These are phyloP conservation scores for Hypena proboscidalis DNA, from an alignment of 2,888 invertebrate species.

Conservation along the genomic window DNA sequence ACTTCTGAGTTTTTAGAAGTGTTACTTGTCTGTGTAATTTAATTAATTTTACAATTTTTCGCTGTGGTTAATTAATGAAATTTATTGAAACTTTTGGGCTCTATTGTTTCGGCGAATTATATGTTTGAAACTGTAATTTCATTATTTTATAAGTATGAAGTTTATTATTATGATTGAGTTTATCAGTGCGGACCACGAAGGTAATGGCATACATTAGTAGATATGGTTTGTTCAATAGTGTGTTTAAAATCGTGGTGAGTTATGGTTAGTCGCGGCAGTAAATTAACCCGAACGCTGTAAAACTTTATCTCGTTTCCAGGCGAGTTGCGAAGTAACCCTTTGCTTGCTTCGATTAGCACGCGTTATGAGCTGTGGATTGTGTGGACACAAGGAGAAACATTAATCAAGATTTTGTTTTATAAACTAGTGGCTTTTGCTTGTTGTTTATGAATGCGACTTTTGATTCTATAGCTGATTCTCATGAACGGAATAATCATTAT, in stretches of 20 bases:
- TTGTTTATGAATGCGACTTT: no score
- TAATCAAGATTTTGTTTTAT: constrained; percentile 1
- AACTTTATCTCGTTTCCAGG: constrained; percentile 69
- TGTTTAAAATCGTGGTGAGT: constrained; percentile 35
- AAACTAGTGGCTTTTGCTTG: not conserved
- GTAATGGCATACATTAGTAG: no score
- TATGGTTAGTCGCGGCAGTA: constrained; percentile 47
- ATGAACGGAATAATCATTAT: no score
- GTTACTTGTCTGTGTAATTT: constrained; percentile 40
- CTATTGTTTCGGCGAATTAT: no score
- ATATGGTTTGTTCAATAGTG: no score
- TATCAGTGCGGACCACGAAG: no score
- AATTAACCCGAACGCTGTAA: constrained; percentile 57
- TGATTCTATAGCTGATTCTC: no score
- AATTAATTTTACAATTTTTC: constrained; percentile 33
- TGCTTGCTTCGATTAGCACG: constrained; percentile 53
- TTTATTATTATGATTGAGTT: no score
- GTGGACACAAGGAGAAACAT: not conserved
- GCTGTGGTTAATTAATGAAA: no score
- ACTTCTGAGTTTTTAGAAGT: constrained; percentile 43
- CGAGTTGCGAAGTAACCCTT: constrained; percentile 46
- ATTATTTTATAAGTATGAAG: no score
- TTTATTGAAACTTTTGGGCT: no score
- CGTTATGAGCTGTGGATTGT: constrained; percentile 14
- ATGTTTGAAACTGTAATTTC: no score